Percentiles rank a stretch among this genome's conserved stretches.
These are phyloP conservation scores for Synanthedon andrenaeformis DNA, from an alignment of 2,888 invertebrate species.

Conservation along the genomic window DNA sequence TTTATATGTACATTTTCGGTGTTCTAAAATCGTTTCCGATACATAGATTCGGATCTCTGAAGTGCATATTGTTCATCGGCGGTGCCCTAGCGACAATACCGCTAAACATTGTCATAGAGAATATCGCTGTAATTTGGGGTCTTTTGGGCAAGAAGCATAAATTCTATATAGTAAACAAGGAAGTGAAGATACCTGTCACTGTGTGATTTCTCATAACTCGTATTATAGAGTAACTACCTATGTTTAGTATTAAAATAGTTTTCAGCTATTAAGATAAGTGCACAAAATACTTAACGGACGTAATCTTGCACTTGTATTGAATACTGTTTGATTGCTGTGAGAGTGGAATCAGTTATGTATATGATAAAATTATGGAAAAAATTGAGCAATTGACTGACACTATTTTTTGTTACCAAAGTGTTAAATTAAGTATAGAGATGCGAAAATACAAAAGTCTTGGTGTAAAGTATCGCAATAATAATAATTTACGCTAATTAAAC, in stretches of 20 bases:
- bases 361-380: constrained; percentile 2
- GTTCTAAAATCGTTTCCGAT: constrained; percentile 96
- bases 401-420: constrained; percentile 12
- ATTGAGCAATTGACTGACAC: constrained; percentile 1
- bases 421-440: constrained; percentile 4
- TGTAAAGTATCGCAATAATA: not conserved
- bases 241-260: constrained; percentile 13
- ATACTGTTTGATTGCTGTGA: constrained; percentile 1
- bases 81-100: constrained; percentile 93
- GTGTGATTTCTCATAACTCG: constrained; percentile 50
- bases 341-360: not conserved
- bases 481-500: not conserved
- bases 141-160: constrained; percentile 94
- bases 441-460: constrained; percentile 2
- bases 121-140: constrained; percentile 95
- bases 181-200: constrained; percentile 77
- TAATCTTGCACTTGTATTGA: constrained; percentile 25
- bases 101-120: constrained; percentile 93
- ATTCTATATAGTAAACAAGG: constrained; percentile 97
- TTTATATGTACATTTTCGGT: constrained; percentile 98
- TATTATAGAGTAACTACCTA: constrained; percentile 6
- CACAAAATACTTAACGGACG: constrained; percentile 46
- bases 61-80: constrained; percentile 82
- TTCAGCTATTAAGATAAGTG: constrained; percentile 31
- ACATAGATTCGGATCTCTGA: constrained; percentile 84